These are phyloP conservation scores for Falco columbarius DNA, from an alignment of 2,797 vertebrate genomes.

Conservation along the genomic window DNA sequence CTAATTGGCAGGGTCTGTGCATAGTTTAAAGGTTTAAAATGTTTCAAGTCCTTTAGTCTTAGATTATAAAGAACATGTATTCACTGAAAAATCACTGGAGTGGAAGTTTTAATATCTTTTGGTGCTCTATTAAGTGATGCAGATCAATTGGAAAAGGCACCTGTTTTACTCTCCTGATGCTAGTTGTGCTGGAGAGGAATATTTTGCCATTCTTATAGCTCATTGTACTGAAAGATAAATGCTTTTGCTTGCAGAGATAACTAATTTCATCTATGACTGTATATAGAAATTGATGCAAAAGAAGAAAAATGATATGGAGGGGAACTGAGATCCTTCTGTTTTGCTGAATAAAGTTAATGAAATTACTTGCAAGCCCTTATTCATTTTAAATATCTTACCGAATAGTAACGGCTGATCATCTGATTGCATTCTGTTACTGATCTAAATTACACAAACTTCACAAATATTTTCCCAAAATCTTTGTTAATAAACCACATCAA, in stretches of 20 bases:
- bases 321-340: not conserved
- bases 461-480: not conserved
- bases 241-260: not conserved
- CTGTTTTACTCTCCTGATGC: not conserved
- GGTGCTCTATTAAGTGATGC: not conserved
- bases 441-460: not conserved
- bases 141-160: not conserved
- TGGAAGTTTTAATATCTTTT: not conserved
- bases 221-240: not conserved
- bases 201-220: not conserved
- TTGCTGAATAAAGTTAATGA: not conserved
- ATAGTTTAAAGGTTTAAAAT: conserved; percentile 36
- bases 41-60: not conserved
- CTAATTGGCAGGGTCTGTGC: conserved; percentile 1
- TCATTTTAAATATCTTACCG: not conserved
- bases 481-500: not conserved
- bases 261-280: not conserved
- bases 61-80: not conserved
- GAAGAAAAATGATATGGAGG: not conserved
- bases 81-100: not conserved
- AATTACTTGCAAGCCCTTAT: not conserved
- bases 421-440: not conserved
- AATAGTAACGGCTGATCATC: not conserved
- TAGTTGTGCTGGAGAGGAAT: not conserved
- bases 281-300: not conserved